A percentile compares a stretch with the other conserved stretches of the same genome.
Evolutionary conservation across 2,113 vertebrate genomes (phyloP).

Genomic region (Ploceus nigricollis): DNA sequence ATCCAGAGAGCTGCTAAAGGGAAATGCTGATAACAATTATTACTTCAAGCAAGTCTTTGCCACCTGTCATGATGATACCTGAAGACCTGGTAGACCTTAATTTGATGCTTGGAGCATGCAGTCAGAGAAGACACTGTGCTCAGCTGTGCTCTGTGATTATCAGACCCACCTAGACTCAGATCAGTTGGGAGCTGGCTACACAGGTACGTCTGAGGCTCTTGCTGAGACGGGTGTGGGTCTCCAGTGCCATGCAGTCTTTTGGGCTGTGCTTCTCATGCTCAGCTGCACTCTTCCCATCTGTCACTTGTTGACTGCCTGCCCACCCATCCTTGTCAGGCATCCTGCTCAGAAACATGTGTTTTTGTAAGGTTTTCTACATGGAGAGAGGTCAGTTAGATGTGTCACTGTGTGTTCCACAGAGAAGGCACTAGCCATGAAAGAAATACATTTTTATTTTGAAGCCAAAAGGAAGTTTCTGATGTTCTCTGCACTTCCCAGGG

Average conservation of each 20-base stretch:
- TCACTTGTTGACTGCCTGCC: neutral
- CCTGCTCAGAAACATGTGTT: neutral
- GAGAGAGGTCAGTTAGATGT: neutral
- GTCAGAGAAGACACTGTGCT: neutral
- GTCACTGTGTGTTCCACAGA: neutral
- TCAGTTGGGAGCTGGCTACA: neutral
- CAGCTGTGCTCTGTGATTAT: neutral
- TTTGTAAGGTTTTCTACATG: neutral
- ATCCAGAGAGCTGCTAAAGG: neutral
- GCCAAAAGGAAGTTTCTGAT: neutral
- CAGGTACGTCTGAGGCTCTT: fast-evolving
- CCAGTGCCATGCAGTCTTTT: fast-evolving
- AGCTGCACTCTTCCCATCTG: neutral
- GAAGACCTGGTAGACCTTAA: neutral
- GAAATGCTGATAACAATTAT: neutral
- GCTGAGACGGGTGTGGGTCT: neutral
- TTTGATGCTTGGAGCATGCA: neutral
- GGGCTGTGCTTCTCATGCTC: neutral
- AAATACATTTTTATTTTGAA: neutral
- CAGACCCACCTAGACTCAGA: neutral
- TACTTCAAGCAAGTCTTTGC: neutral
- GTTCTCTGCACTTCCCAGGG: fast-evolving
- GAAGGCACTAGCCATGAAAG: neutral
- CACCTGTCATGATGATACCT: neutral
- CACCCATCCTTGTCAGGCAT: neutral